Conservation (phyloP, 2,113 vertebrate species). For the Xiphophorus maculatus region DNA sequence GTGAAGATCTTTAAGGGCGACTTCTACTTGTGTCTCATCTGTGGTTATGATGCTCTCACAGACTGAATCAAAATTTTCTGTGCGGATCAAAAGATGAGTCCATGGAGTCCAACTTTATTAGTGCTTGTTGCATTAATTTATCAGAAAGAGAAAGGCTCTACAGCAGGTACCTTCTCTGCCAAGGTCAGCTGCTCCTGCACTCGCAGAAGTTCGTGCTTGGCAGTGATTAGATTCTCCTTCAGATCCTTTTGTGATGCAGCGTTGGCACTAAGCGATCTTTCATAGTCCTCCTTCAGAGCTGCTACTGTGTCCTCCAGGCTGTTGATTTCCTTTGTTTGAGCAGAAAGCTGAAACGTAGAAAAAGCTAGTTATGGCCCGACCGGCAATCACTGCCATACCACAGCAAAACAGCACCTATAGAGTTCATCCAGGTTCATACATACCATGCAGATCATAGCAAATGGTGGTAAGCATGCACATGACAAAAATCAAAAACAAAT, state of each 20-base stretch:
- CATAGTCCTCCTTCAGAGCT: slow-evolving; percentile 87
- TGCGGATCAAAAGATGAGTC: not conserved
- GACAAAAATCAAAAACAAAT: not conserved
- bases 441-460: slow-evolving; percentile 63
- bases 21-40: no score
- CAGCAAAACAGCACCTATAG: not conserved
- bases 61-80: not conserved
- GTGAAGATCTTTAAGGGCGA: no score
- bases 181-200: slow-evolving; percentile 90
- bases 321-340: slow-evolving; percentile 82
- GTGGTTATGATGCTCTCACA: not conserved
- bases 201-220: slow-evolving; percentile 91
- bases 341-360: slow-evolving; percentile 45
- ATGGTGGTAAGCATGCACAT: slow-evolving; percentile 33
- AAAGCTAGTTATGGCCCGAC: not conserved
- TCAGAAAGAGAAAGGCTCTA: not conserved
- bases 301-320: slow-evolving; percentile 89
- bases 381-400: no score
- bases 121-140: not conserved
- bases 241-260: slow-evolving; percentile 87
- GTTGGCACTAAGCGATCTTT: slow-evolving; percentile 85
- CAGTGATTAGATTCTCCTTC: slow-evolving; percentile 87
- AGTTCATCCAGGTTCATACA: slow-evolving; percentile 38
- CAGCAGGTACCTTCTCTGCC: slow-evolving; percentile 88
- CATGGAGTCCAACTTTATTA: not conserved